Base-by-base conservation (phyloP, 2,888 invertebrate species). In the Apoderus coryli region DNA sequence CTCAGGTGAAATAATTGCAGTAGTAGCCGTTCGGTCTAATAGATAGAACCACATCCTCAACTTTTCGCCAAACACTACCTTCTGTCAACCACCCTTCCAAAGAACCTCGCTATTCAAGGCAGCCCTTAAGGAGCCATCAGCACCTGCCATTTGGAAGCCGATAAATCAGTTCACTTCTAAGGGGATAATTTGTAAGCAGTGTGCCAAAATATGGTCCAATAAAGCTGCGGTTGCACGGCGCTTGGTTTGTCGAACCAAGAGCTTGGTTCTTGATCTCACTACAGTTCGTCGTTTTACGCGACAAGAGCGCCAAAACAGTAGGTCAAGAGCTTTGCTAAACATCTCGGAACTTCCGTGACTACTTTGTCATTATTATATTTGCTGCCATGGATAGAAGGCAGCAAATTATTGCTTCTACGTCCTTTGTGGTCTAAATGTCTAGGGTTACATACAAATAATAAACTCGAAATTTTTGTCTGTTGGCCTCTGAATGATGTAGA, bases 401-500 rank as follows among this genome's bases (percentile, higher is more conserved):
- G 19, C 19, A 19, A 19, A 19, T 19, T 19, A 19, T 19, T 19
- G 19, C 19, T 19, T 19, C 19, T 19, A n/a, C 19, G 7, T 19
- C 19, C 19, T 7, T 19, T 19, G n/a, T n/a, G n/a, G n/a, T n/a
- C n/a, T n/a, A n/a, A n/a, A 19, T 19, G 19, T n/a, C 19, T 19
- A 19, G 19, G 19, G 19, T 19, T 19, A 6, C 19, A 19, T 19
- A 19, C n/a, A 19, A 19, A n/a, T n/a, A 19, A 19, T 19, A 19
- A 19, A 19, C 19, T n/a, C n/a, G n/a, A n/a, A n/a, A n/a, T n/a
- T n/a, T n/a, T n/a, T n/a, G n/a, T n/a, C n/a, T n/a, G n/a, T n/a
- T n/a, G n/a, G n/a, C n/a, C n/a, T 19, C 19, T 19, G 19, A 19
- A 19, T 19, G 19, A 19, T 19, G 19, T 19, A 19, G 19, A 19